A percentile compares a stretch with the other conserved stretches of the same genome.
phyloP scores from a whole-genome alignment of 1,140 invertebrate species.

The Pseudomyrmex dendroicus region DNA sequence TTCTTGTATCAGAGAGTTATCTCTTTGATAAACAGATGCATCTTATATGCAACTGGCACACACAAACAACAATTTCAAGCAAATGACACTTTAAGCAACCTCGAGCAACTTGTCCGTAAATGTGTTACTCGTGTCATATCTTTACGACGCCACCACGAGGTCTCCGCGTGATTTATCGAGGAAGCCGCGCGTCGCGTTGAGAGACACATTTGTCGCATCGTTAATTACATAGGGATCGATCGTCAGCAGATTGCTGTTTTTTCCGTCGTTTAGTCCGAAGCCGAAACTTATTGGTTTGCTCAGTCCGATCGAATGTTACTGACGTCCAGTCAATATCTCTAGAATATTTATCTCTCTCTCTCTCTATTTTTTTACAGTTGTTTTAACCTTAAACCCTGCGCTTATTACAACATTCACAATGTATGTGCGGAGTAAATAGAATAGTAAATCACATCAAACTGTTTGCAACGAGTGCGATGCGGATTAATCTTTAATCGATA shows the following conservation, averaged over 20 bases:
- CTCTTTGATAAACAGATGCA: too few species aligned
- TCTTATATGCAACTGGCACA: background rate
- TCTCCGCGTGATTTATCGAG: conserved; percentile 20
- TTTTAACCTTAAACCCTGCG: too few species aligned
- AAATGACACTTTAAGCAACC: background rate
- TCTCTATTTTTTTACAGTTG: too few species aligned
- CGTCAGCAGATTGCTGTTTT: background rate
- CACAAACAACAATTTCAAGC: background rate
- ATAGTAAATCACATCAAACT: background rate
- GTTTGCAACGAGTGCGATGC: background rate
- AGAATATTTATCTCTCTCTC: background rate
- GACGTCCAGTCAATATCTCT: background rate
- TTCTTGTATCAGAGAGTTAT: too few species aligned
- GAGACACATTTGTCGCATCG: conserved; percentile 22
- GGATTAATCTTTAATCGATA: background rate
- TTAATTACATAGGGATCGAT: conserved; percentile 57
- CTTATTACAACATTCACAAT: too few species aligned
- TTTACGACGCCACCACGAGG: background rate
- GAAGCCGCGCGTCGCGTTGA: conserved; percentile 24
- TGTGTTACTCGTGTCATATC: too few species aligned
- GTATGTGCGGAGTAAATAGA: background rate
- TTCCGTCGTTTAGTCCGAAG: background rate
- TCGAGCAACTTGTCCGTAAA: too few species aligned
- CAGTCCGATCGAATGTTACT: background rate
- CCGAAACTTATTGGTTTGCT: background rate